Conservation (phyloP, 2,888 invertebrate species). For the Parthenolecanium corni region DNA sequence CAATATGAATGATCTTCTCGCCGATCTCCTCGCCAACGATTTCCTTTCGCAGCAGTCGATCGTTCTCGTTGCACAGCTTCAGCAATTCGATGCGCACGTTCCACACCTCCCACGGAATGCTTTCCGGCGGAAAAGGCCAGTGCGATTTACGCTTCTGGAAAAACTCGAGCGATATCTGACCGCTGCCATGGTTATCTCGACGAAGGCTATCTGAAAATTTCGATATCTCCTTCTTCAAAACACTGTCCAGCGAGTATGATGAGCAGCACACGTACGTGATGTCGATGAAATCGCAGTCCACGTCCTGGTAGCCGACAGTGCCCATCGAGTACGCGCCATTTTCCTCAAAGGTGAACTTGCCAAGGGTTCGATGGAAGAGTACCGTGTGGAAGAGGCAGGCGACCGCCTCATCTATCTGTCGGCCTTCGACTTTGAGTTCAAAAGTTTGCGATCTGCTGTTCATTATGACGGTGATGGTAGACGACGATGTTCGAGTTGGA, state of each 20-base stretch:
- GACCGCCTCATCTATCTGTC: conserved; percentile 84
- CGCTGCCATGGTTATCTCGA: conserved; percentile 53
- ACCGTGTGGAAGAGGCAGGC: conserved; percentile 86
- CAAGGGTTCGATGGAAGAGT: conserved; percentile 76
- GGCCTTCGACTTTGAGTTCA: conserved; percentile 63
- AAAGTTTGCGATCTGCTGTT: conserved; percentile 41
- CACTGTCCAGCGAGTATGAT: conserved; percentile 61
- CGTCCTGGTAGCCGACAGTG: conserved; percentile 88
- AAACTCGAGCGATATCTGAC: conserved; percentile 88
- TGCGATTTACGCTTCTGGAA: conserved; percentile 81
- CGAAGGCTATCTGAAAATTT: conserved; percentile 66
- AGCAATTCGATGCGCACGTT: conserved; percentile 83
- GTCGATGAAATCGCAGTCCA: conserved; percentile 95
- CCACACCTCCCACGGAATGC: conserved; percentile 98
- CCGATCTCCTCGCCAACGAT: conserved; percentile 75
- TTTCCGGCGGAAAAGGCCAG: conserved; percentile 83
- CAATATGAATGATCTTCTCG: conserved; percentile 88
- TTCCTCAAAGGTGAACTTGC: conserved; percentile 78
- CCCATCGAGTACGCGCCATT: conserved; percentile 93
- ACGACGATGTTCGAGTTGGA: too few species aligned
- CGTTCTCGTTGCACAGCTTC: conserved; percentile 72
- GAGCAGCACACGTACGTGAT: conserved; percentile 90
- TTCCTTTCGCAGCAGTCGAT: conserved; percentile 75
- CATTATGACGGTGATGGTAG: conserved; percentile 35
- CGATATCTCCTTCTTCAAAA: conserved; percentile 61